Evolutionary conservation across 2,797 vertebrate genomes (phyloP).

Genomic region (Cyprinella venusta): DNA sequence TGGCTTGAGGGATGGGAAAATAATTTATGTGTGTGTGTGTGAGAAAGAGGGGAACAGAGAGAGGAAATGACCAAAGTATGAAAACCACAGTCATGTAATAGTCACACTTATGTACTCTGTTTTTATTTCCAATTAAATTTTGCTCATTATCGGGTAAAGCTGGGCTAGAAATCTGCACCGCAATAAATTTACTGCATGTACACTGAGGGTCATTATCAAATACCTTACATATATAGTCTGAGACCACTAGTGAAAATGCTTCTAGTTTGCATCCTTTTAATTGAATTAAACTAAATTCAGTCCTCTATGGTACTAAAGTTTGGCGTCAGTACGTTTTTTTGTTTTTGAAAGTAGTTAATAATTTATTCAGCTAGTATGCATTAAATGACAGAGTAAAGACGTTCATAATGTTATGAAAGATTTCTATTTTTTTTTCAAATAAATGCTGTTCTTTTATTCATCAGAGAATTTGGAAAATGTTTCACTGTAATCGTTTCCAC

Average conservation of each 20-base stretch:
- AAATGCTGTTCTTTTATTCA: no score
- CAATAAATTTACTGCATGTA: not conserved
- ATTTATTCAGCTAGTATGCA: no score
- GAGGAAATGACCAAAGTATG: constrained; percentile 8
- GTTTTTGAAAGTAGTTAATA: no score
- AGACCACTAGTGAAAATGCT: not conserved
- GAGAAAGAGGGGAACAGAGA: not conserved
- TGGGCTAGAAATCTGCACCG: not conserved
- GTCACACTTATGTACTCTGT: constrained; percentile 42
- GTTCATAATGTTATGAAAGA: no score
- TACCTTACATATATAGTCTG: not conserved
- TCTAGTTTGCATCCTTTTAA: no score
- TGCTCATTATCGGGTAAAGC: not conserved
- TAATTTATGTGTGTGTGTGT: not conserved
- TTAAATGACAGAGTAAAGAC: no score
- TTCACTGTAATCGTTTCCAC: no score
- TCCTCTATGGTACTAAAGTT: no score
- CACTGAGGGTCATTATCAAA: constrained; percentile 24
- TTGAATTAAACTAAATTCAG: no score
- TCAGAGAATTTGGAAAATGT: no score
- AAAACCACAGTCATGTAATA: constrained; percentile 31
- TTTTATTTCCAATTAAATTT: constrained; percentile 36
- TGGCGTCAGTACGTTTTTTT: no score
- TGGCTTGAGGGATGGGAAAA: constrained; percentile 40
- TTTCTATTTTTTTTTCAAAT: no score